These are phyloP conservation scores for Cavia porcellus DNA, from an alignment of 2,113 vertebrate species.

Conservation along the genomic window DNA sequence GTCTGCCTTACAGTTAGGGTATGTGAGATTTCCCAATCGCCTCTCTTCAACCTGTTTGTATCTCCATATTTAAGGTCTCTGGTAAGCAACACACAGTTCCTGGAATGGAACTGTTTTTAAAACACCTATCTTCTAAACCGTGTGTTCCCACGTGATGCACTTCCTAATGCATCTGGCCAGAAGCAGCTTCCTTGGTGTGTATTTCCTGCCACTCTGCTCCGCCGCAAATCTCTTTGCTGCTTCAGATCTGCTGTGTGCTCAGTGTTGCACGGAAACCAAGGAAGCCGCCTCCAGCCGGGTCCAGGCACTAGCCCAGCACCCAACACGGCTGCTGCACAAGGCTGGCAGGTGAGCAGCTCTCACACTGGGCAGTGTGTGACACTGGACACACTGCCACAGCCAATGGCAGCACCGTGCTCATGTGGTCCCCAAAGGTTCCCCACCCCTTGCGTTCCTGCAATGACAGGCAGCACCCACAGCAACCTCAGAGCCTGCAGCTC, in stretches of 20 bases:
- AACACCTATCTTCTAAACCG: not conserved
- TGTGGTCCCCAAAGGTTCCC: not conserved
- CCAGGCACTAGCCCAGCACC: no score
- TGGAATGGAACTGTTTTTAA: not conserved
- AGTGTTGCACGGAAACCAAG: not conserved
- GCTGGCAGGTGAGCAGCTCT: not conserved
- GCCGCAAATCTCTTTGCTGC: not conserved
- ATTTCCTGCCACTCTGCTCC: not conserved
- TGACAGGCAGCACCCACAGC: not conserved
- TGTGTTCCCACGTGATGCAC: not conserved
- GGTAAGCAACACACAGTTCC: not conserved
- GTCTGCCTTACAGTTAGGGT: not conserved
- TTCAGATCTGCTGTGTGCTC: not conserved
- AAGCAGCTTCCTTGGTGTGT: not conserved
- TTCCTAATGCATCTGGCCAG: not conserved
- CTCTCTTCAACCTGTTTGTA: not conserved
- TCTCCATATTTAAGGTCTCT: not conserved
- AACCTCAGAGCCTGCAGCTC: not conserved
- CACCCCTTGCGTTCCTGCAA: not conserved
- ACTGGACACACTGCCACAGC: not conserved
- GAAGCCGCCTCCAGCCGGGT: not conserved
- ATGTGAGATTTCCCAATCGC: not conserved
- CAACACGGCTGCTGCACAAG: not conserved
- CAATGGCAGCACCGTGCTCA: not conserved
- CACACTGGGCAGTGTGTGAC: rapidly evolving